Conservation (phyloP, 2,888 invertebrate genomes). For the Scaptomyza reducta region DNA sequence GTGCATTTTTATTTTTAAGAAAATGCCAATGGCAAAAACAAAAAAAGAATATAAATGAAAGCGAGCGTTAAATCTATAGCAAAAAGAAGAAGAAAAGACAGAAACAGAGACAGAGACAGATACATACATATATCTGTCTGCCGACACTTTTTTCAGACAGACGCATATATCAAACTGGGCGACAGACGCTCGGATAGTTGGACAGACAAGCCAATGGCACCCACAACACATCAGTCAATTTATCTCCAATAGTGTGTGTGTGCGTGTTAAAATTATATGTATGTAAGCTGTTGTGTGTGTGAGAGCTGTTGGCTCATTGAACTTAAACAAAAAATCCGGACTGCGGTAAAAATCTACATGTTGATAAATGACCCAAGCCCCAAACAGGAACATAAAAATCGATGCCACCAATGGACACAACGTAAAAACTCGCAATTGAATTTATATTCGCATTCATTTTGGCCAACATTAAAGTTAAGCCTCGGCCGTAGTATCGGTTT, state of each 20-base stretch:
- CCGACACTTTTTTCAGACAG: constrained; percentile 54
- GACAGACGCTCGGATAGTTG: constrained; percentile 14
- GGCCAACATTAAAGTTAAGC: constrained; percentile 45
- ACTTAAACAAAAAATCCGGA: constrained; percentile 48
- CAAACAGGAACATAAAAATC: constrained; percentile 60
- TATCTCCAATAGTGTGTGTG: constrained; percentile 52
- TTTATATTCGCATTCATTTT: constrained; percentile 53
- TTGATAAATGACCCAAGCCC: constrained; percentile 69
- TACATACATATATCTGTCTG: constrained; percentile 19
- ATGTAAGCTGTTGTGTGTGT: constrained; percentile 10
- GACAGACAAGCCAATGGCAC: constrained; percentile 38
- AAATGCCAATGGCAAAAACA: constrained; percentile 44
- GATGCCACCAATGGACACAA: constrained; percentile 47
- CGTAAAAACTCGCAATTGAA: constrained; percentile 20
- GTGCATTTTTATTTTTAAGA: constrained; percentile 62
- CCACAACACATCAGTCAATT: constrained; percentile 74
- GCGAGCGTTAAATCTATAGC: constrained; percentile 40
- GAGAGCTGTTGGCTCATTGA: constrained; percentile 55
- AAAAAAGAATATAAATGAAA: constrained; percentile 41
- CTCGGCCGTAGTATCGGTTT: constrained; percentile 36
- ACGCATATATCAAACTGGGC: constrained; percentile 65
- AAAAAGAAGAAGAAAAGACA: constrained; percentile 7
- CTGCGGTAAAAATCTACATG: constrained; percentile 65
- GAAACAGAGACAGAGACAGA: neutral
- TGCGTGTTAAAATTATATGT: constrained; percentile 43